Conservation (phyloP, 1,140 invertebrate species). For the Aphidius ervi region DNA sequence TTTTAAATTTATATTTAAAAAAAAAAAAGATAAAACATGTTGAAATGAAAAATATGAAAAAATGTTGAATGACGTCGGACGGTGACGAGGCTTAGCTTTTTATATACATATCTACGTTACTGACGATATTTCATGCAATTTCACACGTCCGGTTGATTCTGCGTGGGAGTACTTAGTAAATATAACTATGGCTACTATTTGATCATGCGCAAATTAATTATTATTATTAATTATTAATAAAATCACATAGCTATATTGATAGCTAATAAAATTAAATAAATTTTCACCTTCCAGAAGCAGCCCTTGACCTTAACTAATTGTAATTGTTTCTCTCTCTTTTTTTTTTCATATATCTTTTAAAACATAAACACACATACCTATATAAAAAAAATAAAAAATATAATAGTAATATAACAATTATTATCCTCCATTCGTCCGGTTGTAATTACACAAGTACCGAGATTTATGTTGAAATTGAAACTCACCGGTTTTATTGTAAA, state of each 20-base stretch:
- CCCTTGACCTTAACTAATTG: constrained; percentile 11
- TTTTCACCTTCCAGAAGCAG: no score
- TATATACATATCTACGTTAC: no score
- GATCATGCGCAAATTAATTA: no score
- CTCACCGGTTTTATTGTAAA: constrained; percentile 9
- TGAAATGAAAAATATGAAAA: background rate
- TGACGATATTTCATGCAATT: constrained; percentile 5
- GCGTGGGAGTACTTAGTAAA: background rate
- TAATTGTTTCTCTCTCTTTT: background rate
- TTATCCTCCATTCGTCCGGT: background rate
- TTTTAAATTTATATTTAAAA: background rate
- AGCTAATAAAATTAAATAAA: no score
- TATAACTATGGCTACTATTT: no score
- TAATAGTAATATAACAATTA: no score
- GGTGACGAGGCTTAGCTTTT: background rate
- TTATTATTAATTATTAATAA: no score
- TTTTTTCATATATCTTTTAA: no score
- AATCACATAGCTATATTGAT: no score
- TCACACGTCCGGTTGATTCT: background rate
- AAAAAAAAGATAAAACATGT: constrained; percentile 5
- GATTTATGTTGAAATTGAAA: constrained; percentile 8
- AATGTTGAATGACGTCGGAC: background rate
- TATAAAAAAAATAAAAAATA: no score
- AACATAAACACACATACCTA: no score
- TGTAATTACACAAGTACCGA: constrained; percentile 9